phyloP scores from a whole-genome alignment of 2,888 invertebrate genomes.

The Mystacides longicornis region DNA sequence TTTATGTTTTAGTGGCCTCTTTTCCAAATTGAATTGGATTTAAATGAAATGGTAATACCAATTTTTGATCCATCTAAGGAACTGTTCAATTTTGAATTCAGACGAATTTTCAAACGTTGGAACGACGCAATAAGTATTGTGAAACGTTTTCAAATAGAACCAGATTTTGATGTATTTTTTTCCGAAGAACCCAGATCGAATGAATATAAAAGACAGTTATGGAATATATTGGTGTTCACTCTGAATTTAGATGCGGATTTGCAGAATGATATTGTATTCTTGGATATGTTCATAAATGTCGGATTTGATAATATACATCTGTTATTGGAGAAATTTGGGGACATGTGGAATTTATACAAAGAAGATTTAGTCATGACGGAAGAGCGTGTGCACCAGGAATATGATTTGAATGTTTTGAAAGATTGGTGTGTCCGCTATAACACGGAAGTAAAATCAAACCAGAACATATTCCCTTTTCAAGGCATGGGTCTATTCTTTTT shows the following conservation, averaged over 20 bases:
- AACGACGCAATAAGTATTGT: slow-evolving; percentile 49
- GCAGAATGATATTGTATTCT: slow-evolving; percentile 46
- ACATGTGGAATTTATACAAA: slow-evolving; percentile 59
- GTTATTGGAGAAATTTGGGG: slow-evolving; percentile 59
- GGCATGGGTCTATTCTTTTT: slow-evolving; percentile 68
- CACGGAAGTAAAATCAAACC: slow-evolving; percentile 59
- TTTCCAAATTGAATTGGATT: slow-evolving; percentile 53
- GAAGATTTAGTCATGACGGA: slow-evolving; percentile 62
- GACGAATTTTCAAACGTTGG: slow-evolving; percentile 58
- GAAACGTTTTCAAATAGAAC: slow-evolving; percentile 10
- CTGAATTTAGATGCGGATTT: slow-evolving; percentile 60
- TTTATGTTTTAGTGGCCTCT: slow-evolving; percentile 49
- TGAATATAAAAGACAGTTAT: neutral
- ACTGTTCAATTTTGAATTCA: slow-evolving; percentile 50
- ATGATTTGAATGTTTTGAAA: slow-evolving; percentile 58
- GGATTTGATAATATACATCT: slow-evolving; percentile 57
- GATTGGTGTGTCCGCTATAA: slow-evolving; percentile 61
- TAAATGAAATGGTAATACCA: slow-evolving; percentile 37
- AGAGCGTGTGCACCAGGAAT: slow-evolving; percentile 54
- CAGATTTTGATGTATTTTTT: slow-evolving; percentile 3
- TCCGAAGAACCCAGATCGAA: slow-evolving; percentile 4
- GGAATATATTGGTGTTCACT: slow-evolving; percentile 39
- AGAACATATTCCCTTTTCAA: slow-evolving; percentile 57
- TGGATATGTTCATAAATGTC: slow-evolving; percentile 48
- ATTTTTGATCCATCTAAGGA: slow-evolving; percentile 55